Base-by-base conservation (phyloP, 2,888 invertebrate species). In the Epinotia brunnichana region DNA sequence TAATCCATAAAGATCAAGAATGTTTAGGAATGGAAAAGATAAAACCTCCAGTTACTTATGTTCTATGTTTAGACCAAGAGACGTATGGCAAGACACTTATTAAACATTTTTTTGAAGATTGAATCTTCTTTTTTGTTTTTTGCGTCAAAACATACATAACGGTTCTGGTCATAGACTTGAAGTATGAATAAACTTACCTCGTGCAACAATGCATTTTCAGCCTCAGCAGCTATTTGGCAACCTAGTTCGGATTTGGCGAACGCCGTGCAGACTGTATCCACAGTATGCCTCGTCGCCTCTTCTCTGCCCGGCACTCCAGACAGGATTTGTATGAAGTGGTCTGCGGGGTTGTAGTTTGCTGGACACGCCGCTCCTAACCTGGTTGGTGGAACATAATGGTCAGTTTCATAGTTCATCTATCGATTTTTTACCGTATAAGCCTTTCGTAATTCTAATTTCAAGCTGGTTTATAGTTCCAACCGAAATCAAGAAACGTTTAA, bases 291-390 rank as follows among this genome's bases (percentile, higher is more conserved):
- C 60, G 98, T 98, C 10, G 96, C 95, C 57, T 95, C 95, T 87
- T 98, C 98, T 15, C 96, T 94, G 0, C 96, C 97, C 0, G 98
- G 98, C 1, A 96, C 95, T 1, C 98, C 96, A 0, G 98, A 98
- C 77, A 99, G 88, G 2, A 97, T 95, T 84, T 98, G 97, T 62
- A 99, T 96, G 88, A 97, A 98, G 88, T 97, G 98, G 89, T 99
- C 99, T 0, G 98, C 98, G 2, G 98, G 98, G 86, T 98, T 99
- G 90, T 97, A 98, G 86, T 98, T 98, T 3, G 94, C 95, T 0
- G 98, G 98, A 85, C 97, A 97, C 0, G 96, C 95, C 13, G 96
- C 96, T 29, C 97, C 97, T 78, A 97, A 87, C 44, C 97, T 97
- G 70, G 3, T 68, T 5, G 5, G 24, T 48, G 48, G 62, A 35